Evolutionary conservation across 2,797 vertebrate species (phyloP).

Genomic region (Girardinus metallicus): DNA sequence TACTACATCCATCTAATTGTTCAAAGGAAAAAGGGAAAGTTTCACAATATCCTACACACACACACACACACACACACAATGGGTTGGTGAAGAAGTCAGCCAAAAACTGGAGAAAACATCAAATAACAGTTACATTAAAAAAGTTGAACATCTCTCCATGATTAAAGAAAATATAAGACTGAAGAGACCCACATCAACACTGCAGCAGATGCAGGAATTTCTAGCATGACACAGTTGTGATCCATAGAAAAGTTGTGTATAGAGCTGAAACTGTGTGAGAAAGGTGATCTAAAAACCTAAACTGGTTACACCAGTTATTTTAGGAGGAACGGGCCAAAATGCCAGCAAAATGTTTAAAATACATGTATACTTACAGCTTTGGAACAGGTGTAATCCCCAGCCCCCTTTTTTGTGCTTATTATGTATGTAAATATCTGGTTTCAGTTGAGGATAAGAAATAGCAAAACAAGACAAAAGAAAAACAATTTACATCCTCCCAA

Average conservation of each 20-base stretch:
- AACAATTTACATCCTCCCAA: neutral
- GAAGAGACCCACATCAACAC: neutral
- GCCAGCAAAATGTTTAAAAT: neutral
- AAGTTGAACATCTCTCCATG: neutral
- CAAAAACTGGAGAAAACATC: neutral
- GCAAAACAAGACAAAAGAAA: neutral
- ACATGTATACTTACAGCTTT: neutral
- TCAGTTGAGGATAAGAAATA: conserved; percentile 8
- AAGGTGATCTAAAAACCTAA: neutral
- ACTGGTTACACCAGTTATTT: neutral
- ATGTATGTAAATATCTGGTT: neutral
- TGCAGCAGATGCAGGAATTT: neutral
- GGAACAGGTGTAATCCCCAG: neutral
- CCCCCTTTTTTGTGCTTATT: neutral
- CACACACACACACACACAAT: neutral
- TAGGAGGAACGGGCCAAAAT: neutral
- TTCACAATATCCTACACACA: neutral
- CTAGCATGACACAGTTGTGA: neutral
- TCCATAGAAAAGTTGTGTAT: neutral
- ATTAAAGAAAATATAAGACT: neutral
- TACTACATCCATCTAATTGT: no score
- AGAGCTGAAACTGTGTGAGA: neutral
- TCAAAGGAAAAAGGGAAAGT: neutral
- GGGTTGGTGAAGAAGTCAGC: no score
- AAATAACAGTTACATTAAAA: neutral